Evolutionary conservation across 1,140 invertebrate genomes (phyloP).

Genomic region (Helicoverpa armigera): DNA sequence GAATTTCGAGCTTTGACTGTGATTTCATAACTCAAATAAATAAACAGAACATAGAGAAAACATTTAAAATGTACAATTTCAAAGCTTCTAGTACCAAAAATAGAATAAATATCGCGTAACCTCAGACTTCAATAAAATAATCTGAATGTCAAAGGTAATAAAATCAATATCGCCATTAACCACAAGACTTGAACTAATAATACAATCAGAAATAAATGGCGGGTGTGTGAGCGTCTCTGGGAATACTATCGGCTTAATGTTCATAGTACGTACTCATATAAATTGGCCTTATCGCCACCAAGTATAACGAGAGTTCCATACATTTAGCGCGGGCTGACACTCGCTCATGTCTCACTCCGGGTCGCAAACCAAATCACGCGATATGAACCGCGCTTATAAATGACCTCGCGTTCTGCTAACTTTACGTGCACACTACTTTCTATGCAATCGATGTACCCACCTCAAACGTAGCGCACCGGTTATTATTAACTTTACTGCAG

Average conservation of each 20-base stretch:
- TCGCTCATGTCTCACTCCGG: slow-evolving; percentile 62
- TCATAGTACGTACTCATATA: slow-evolving; percentile 52
- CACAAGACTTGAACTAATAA: slow-evolving; percentile 15
- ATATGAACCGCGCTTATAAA: slow-evolving; percentile 63
- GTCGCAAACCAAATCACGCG: slow-evolving; percentile 71
- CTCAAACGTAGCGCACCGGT: neutral
- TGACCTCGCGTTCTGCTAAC: slow-evolving; percentile 24
- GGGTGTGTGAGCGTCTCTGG: slow-evolving; percentile 6
- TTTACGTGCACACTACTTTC: slow-evolving; percentile 39
- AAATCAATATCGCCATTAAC: slow-evolving; percentile 28
- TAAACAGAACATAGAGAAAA: too few relatives aligned
- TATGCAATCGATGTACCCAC: slow-evolving; percentile 20
- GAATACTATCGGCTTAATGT: slow-evolving; percentile 55
- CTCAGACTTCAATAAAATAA: neutral
- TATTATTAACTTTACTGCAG: slow-evolving; percentile 2
- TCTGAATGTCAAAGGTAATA: slow-evolving; percentile 12
- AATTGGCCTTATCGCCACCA: slow-evolving; percentile 57
- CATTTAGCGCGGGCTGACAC: slow-evolving; percentile 56
- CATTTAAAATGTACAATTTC: too few relatives aligned
- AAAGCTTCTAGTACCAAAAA: neutral
- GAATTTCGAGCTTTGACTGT: neutral
- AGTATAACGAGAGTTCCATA: slow-evolving; percentile 56
- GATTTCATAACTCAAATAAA: too few relatives aligned
- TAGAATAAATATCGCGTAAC: neutral
- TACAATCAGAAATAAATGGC: slow-evolving; percentile 30